Conservation (phyloP, 1,140 invertebrate genomes). For the Aphidius ervi region DNA sequence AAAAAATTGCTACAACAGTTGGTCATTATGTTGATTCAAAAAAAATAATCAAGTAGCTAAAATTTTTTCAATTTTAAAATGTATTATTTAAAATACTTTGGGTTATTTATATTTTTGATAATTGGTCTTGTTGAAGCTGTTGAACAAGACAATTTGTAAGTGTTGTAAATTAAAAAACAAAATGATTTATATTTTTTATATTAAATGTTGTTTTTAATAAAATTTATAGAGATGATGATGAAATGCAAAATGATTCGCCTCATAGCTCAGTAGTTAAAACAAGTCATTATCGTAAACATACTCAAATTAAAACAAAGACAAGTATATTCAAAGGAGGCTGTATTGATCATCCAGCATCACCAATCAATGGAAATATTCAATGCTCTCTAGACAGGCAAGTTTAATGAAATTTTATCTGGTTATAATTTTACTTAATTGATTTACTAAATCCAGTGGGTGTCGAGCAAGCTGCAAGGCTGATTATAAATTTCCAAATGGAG, state of each 20-base stretch:
- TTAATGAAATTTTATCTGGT: not conserved
- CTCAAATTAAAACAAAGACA: not conserved
- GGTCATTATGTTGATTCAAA: not conserved
- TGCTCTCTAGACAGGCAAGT: slow-evolving; percentile 46
- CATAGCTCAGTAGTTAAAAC: not conserved
- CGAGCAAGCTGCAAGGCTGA: slow-evolving; percentile 53
- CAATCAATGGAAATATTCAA: slow-evolving; percentile 45
- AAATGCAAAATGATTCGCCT: not conserved
- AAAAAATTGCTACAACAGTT: not conserved
- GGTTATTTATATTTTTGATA: too few species aligned
- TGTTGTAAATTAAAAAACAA: too few species aligned
- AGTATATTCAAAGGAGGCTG: slow-evolving; percentile 31
- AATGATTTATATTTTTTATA: too few species aligned
- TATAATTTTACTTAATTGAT: slow-evolving; percentile 3
- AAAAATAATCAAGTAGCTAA: too few species aligned
- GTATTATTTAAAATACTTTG: not conserved
- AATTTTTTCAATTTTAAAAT: too few species aligned
- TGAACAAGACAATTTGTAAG: too few species aligned
- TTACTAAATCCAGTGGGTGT: slow-evolving; percentile 49
- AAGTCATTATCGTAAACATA: not conserved
- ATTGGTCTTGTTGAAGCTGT: too few species aligned
- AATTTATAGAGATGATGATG: too few species aligned
- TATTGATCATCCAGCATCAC: slow-evolving; percentile 32
- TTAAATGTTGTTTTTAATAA: too few species aligned
- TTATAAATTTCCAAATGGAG: slow-evolving; percentile 61